Evolutionary conservation across 2,797 vertebrate species (phyloP).

Genomic region (Leptoclinus maculatus): DNA sequence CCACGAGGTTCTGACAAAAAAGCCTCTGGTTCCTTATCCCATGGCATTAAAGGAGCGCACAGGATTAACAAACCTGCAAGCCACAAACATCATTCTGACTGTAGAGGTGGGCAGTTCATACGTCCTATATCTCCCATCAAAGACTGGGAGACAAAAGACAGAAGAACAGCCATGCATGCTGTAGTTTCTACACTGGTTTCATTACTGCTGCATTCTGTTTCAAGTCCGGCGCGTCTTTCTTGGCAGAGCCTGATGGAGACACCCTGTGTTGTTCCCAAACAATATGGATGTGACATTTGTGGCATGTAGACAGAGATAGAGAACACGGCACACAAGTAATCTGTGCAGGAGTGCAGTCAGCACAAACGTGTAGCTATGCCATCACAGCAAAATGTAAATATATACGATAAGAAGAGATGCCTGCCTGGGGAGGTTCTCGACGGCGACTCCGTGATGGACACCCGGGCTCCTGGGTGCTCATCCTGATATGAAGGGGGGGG

Average conservation of each 20-base stretch:
- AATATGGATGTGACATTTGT: constrained; percentile 31
- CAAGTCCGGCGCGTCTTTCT: constrained; percentile 1
- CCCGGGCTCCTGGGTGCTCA: constrained; percentile 71
- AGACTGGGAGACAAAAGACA: neutral
- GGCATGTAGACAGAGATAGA: constrained; percentile 4
- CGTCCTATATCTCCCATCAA: neutral
- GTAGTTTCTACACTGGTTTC: neutral
- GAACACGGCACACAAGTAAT: constrained; percentile 20
- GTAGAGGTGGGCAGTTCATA: neutral
- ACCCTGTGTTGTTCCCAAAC: constrained; percentile 17
- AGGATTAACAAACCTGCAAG: neutral
- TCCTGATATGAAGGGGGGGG: constrained; percentile 71
- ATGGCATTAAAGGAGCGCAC: neutral
- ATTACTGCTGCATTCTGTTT: neutral
- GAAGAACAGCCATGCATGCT: neutral
- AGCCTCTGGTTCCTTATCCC: neutral
- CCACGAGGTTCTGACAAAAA: too few species aligned
- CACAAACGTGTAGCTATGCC: constrained; percentile 46
- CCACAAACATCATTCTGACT: neutral
- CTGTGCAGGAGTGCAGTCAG: constrained; percentile 42
- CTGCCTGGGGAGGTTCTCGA: constrained; percentile 76
- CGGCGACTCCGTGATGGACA: constrained; percentile 64
- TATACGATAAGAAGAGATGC: constrained; percentile 45
- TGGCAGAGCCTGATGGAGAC: neutral
- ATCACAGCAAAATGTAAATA: constrained; percentile 68